Conservation (phyloP, 2,797 vertebrate genomes). For the Phoxinus dragarum region DNA sequence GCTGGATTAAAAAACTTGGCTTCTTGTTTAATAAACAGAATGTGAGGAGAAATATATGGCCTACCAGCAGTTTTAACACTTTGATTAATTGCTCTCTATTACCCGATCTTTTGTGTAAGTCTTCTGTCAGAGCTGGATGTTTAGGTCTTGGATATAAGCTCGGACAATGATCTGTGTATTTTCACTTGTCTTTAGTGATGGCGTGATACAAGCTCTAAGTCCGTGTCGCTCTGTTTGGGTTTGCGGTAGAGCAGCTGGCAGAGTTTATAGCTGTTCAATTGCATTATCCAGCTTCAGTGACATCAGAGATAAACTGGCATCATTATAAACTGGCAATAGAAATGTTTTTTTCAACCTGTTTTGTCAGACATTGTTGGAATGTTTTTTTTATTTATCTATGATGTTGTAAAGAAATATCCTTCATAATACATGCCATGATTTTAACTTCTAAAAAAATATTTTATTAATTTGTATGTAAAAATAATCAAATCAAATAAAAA, state of each 20-base stretch:
- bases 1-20: constrained; percentile 57
- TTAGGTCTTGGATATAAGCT: constrained; percentile 47
- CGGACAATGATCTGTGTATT: constrained; percentile 54
- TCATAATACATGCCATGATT: background rate
- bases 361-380: background rate
- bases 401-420: background rate
- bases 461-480: background rate
- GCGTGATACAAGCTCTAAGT: constrained; percentile 49
- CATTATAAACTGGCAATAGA: background rate
- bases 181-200: constrained; percentile 54
- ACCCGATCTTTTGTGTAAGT: constrained; percentile 29
- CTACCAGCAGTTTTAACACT: constrained; percentile 59
- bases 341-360: background rate
- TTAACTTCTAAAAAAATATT: background rate
- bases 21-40: constrained; percentile 61
- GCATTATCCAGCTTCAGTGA: constrained; percentile 47
- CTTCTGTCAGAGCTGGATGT: constrained; percentile 49
- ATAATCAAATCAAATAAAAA: background rate
- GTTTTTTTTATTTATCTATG: background rate
- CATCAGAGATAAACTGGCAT: constrained; percentile 35
- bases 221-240: constrained; percentile 54
- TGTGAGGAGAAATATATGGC: constrained; percentile 62
- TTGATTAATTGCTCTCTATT: constrained; percentile 50
- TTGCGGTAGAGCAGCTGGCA: constrained; percentile 56
- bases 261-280: constrained; percentile 32